Evolutionary conservation across 1,140 invertebrate species (phyloP).

Genomic region (Eriosoma lanigerum): DNA sequence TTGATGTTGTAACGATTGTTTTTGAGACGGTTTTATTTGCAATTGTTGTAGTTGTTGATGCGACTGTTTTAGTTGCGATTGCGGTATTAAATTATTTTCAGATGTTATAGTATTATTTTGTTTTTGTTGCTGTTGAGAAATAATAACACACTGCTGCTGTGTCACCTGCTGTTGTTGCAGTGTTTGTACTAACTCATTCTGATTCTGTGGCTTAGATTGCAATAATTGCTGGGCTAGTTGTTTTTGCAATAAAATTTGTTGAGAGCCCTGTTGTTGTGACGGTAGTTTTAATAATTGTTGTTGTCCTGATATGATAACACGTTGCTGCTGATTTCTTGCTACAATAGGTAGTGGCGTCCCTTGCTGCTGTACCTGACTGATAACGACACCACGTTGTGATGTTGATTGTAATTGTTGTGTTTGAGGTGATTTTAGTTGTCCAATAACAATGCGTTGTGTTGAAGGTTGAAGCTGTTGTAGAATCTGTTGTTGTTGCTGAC

Average conservation of each 20-base stretch:
- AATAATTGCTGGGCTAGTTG: not conserved
- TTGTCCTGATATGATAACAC: not conserved
- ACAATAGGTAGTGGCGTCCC: not conserved
- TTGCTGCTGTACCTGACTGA: not conserved
- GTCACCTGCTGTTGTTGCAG: not conserved
- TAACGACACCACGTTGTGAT: not conserved
- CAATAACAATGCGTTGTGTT: not conserved
- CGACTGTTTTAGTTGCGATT: not conserved
- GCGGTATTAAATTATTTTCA: not conserved
- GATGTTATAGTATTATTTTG: not conserved
- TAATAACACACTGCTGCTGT: not conserved
- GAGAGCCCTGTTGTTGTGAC: not conserved
- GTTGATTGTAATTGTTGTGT: not conserved
- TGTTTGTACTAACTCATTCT: not conserved
- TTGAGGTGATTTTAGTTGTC: not conserved
- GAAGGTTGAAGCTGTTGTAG: not conserved
- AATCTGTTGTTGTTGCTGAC: not conserved
- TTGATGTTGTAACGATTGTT: not conserved
- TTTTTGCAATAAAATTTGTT: not conserved
- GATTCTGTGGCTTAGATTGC: not conserved
- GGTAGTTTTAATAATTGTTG: conserved; percentile 18
- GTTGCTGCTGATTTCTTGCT: conserved; percentile 5
- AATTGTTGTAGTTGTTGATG: conserved; percentile 12
- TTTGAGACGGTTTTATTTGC: not conserved
- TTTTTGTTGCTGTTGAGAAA: not conserved